phyloP scores from a whole-genome alignment of 2,888 invertebrate genomes.

The Oligia strigilis region DNA sequence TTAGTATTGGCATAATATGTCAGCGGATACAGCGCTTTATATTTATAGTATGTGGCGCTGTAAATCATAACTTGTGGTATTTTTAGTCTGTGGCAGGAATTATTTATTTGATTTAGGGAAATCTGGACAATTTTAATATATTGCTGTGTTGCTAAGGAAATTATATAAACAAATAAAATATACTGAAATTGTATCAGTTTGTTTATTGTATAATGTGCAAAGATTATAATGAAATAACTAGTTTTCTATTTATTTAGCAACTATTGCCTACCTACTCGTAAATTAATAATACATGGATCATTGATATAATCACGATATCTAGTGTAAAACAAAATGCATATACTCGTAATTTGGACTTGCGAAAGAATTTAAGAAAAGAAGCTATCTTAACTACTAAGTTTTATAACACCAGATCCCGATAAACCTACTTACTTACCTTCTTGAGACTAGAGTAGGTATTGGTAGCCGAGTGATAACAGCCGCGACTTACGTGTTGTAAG shows the following conservation, averaged over 20 bases:
- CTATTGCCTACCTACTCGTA: not conserved
- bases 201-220: not conserved
- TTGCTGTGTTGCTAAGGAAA: slow-evolving; percentile 18
- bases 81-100: slow-evolving; percentile 36
- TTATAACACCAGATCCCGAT: not conserved
- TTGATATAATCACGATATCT: not conserved
- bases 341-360: not conserved
- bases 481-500: too few species aligned
- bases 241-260: not conserved
- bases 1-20: slow-evolving; percentile 57
- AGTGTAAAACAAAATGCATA: too few species aligned
- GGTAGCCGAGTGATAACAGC: too few species aligned
- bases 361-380: not conserved
- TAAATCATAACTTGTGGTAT: slow-evolving; percentile 55
- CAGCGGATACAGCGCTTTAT: slow-evolving; percentile 40
- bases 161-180: slow-evolving; percentile 2
- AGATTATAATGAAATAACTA: not conserved
- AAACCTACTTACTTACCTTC: too few species aligned
- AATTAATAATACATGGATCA: not conserved
- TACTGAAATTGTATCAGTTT: not conserved
- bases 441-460: not conserved
- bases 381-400: not conserved
- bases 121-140: slow-evolving; percentile 10
- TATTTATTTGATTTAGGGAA: slow-evolving; percentile 50
- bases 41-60: slow-evolving; percentile 52